Conservation (phyloP, 1,140 invertebrate genomes). For the Oppia nitens region DNA sequence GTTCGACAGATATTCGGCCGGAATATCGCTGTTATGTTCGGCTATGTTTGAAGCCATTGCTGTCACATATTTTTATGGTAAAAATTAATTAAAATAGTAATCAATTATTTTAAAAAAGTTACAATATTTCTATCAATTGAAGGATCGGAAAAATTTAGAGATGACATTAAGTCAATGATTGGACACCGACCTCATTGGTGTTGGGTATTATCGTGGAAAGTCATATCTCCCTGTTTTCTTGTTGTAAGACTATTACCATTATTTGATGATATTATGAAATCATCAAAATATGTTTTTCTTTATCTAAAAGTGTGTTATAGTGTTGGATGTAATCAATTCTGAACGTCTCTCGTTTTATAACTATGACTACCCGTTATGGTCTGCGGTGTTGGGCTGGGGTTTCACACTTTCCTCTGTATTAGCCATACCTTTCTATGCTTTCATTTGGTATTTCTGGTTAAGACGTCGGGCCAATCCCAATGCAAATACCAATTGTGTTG, state of each 20-base stretch:
- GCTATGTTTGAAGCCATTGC: constrained; percentile 33
- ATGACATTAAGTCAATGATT: constrained; percentile 40
- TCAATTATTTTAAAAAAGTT: constrained; percentile 1
- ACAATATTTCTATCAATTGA: constrained; percentile 6
- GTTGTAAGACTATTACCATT: constrained; percentile 26
- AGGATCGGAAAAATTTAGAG: constrained; percentile 45
- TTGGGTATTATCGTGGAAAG: constrained; percentile 38
- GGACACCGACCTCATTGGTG: constrained; percentile 31
- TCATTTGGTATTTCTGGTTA: neutral
- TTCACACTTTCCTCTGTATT: constrained; percentile 50
- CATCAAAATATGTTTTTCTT: too few species aligned
- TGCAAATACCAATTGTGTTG: neutral
- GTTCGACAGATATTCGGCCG: constrained; percentile 34
- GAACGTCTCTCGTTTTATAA: constrained; percentile 45
- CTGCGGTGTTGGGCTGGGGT: constrained; percentile 49
- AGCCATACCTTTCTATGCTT: constrained; percentile 41
- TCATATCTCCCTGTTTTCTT: constrained; percentile 33
- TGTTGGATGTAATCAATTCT: constrained; percentile 48
- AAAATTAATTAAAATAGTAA: neutral
- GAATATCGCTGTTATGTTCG: constrained; percentile 32
- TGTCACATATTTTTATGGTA: constrained; percentile 35
- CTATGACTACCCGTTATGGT: constrained; percentile 52
- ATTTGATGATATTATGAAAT: neutral
- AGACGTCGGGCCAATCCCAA: neutral
- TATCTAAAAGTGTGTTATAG: constrained; percentile 44